Percentiles rank a stretch among this genome's conserved stretches.
Evolutionary conservation across 2,797 vertebrate genomes (phyloP).

Genomic region (Sebastes kiyomatsui): DNA sequence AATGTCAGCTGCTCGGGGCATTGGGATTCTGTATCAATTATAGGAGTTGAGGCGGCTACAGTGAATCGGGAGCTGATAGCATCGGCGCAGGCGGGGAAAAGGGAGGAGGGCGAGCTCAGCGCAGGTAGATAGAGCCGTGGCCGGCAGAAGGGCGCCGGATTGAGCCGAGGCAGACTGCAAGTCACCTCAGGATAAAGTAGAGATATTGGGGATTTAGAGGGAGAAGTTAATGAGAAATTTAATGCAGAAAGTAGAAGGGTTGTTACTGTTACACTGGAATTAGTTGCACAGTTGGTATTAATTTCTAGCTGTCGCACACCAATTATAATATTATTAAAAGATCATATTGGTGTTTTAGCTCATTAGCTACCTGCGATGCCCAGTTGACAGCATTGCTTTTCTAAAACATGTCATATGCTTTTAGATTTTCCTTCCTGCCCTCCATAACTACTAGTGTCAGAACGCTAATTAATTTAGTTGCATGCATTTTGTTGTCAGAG

Average conservation of each 20-base stretch:
- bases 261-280: not conserved
- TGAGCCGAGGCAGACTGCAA: constrained; percentile 42
- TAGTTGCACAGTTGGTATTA: not conserved
- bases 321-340: not conserved
- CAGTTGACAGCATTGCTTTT: not conserved
- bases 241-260: constrained; percentile 8
- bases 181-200: constrained; percentile 37
- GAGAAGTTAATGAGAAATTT: constrained; percentile 8
- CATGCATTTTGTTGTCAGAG: not conserved
- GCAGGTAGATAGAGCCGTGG: constrained; percentile 12
- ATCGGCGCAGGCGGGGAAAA: constrained; percentile 77
- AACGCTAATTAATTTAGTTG: not conserved
- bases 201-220: constrained; percentile 2
- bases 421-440: not conserved
- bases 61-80: constrained; percentile 86
- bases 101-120: constrained; percentile 24
- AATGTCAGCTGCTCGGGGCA: constrained; percentile 83
- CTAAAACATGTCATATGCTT: not conserved
- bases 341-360: not conserved
- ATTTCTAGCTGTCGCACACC: not conserved
- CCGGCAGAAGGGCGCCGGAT: constrained; percentile 44
- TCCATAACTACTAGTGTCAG: not conserved
- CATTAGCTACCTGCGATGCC: not conserved
- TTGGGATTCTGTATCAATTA: constrained; percentile 85
- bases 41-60: constrained; percentile 71